A percentile compares a stretch with the other conserved stretches of the same genome.
Conservation (phyloP, 2,888 invertebrate genomes). For the Tineola bisselliella region DNA sequence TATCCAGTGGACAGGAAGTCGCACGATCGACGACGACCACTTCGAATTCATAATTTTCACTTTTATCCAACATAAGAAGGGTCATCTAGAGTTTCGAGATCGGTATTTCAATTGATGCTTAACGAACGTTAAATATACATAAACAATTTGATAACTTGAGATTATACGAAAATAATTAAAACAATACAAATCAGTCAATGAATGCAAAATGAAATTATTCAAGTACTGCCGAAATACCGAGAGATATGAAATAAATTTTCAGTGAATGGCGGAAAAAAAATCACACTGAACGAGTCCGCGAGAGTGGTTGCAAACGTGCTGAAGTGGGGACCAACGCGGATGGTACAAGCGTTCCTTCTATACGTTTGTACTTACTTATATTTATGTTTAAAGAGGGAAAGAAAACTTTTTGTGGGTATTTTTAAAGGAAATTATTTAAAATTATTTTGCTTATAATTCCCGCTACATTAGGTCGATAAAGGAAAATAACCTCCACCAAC, state of each 20-base stretch:
- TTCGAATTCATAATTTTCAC: slow-evolving; percentile 13
- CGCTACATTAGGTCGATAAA: no score
- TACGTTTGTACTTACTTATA: background rate
- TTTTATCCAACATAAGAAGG: slow-evolving; percentile 1
- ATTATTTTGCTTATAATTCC: no score
- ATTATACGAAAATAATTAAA: background rate
- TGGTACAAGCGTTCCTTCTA: background rate
- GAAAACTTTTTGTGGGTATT: no score
- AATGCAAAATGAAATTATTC: background rate
- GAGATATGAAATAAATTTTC: slow-evolving; percentile 9
- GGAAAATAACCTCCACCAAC: no score
- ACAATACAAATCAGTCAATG: background rate
- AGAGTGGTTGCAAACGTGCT: slow-evolving; percentile 25
- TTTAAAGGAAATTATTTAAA: no score
- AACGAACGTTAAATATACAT: background rate
- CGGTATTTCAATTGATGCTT: background rate
- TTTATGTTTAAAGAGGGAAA: background rate
- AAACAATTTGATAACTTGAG: no score
- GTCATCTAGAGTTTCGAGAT: background rate
- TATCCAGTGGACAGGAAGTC: slow-evolving; percentile 11
- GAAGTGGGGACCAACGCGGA: slow-evolving; percentile 20
- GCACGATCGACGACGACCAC: slow-evolving; percentile 7
- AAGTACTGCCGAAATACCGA: background rate
- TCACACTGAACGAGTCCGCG: slow-evolving; percentile 29
- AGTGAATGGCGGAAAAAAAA: background rate